Base-by-base conservation (phyloP, 2,888 invertebrate genomes). In the Apodemia hepburni region DNA sequence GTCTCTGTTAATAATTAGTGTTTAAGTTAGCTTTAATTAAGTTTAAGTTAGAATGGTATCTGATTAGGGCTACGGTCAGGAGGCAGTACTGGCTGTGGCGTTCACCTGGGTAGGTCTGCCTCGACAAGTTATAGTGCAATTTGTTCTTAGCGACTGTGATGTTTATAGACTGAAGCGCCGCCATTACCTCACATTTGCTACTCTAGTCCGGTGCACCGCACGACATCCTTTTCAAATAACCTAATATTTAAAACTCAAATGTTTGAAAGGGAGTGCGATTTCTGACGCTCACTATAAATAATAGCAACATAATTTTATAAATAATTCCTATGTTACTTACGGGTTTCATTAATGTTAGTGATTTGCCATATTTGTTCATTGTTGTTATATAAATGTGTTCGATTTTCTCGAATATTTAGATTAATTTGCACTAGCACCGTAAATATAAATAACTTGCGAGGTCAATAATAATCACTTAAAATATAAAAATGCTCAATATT, bases 71-170 rank as follows among this genome's bases (percentile, higher is more conserved):
- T 77, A 77, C 75, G 79, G 80, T 78, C 75, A 76, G 75, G 73
- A 71, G 77, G 77, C 75, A 75, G 80, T 74, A 74, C 73, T 75
- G 75, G 76, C 72, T 70, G 71, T 76, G 74, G 73, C 78, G 80
- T 81, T 74, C 73, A 54, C 35, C 47, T 57, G 67, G 77, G 76
- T 75, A 74, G 75, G 78, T 80, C 81, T 81, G 79, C 82, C 81
- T 79, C 80, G 81, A 82, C 80, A 82, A 84, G 85, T 87, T 86
- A 84, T 85, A 87, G 90, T 91, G 90, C 90, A 91, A 90, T 90
- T 86, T 84, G 84, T 85, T 87, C 85, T 89, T 86, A 92, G 93
- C 92, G 93, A 93, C 93, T 94, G 94, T 94, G 93, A 94, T 93
- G 93, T 92, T 93, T 88, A 91, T 93, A 93, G 93, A 93, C 93